phyloP scores from a whole-genome alignment of 2,797 vertebrate genomes.

The Alca torda region DNA sequence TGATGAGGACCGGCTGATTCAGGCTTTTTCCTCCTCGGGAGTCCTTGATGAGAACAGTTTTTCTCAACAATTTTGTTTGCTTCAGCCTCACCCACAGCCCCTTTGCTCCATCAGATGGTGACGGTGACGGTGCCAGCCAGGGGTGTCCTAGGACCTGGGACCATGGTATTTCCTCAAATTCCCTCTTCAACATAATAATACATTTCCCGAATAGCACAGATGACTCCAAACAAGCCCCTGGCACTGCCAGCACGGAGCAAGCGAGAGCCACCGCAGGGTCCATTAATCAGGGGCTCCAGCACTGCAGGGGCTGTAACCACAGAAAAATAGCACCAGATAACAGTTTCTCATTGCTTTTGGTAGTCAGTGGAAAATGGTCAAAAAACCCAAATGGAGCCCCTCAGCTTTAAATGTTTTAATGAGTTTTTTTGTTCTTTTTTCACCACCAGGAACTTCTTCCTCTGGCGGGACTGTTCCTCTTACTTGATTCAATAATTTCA shows the following conservation, averaged over 20 bases:
- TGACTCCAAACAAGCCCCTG: background rate
- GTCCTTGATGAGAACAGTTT: background rate
- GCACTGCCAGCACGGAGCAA: accelerated
- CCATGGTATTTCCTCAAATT: accelerated
- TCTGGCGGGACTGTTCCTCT: background rate
- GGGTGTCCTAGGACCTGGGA: background rate
- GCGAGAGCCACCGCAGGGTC: accelerated
- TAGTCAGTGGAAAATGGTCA: background rate
- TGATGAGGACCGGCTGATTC: background rate
- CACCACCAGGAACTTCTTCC: background rate
- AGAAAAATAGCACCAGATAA: background rate
- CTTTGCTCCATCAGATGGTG: background rate
- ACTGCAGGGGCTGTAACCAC: background rate
- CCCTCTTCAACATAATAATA: background rate
- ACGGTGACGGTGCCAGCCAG: background rate
- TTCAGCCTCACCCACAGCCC: background rate
- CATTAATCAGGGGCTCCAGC: background rate
- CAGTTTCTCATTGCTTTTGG: background rate
- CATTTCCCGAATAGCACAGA: accelerated
- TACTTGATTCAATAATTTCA: background rate
- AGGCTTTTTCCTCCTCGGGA: background rate
- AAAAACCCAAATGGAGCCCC: accelerated
- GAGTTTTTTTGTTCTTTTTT: background rate
- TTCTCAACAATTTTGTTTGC: background rate
- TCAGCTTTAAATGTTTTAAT: background rate